These are phyloP conservation scores for Lonchura striata DNA, from an alignment of 2,113 vertebrate species.

Conservation along the genomic window DNA sequence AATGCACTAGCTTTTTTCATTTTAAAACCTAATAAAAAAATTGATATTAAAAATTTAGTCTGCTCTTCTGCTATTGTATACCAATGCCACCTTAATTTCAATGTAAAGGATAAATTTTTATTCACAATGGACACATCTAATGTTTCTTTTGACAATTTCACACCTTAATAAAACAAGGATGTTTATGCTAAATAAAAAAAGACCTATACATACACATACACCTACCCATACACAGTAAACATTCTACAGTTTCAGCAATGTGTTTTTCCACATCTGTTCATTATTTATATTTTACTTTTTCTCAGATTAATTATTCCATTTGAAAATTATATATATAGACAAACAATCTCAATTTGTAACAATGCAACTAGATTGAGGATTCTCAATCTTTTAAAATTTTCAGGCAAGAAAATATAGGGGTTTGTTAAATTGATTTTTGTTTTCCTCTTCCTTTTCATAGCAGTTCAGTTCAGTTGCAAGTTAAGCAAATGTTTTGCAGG, in stretches of 20 bases:
- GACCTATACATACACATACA: background rate
- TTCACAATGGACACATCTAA: background rate
- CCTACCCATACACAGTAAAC: background rate
- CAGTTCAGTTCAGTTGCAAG: background rate
- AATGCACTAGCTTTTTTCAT: background rate
- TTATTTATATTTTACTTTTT: background rate
- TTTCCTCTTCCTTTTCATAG: background rate
- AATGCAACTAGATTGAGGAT: background rate
- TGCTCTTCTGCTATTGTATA: background rate
- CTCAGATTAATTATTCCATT: background rate
- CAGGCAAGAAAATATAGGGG: rapidly evolving
- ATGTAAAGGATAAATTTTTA: background rate
- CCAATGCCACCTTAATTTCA: background rate
- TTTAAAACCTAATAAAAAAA: background rate
- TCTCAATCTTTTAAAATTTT: background rate
- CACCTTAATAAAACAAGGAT: background rate
- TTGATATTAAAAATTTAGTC: background rate
- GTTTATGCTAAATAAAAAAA: background rate
- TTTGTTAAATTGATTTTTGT: background rate
- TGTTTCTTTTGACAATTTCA: background rate
- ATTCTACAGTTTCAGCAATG: background rate
- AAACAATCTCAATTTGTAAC: background rate
- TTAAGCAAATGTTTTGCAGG: background rate
- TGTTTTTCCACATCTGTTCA: background rate
- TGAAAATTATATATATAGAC: background rate